Percentiles rank a stretch among this genome's conserved stretches.
These are phyloP conservation scores for Rhinopithecus roxellana DNA, from an alignment of 2,113 vertebrate species.

Conservation along the genomic window DNA sequence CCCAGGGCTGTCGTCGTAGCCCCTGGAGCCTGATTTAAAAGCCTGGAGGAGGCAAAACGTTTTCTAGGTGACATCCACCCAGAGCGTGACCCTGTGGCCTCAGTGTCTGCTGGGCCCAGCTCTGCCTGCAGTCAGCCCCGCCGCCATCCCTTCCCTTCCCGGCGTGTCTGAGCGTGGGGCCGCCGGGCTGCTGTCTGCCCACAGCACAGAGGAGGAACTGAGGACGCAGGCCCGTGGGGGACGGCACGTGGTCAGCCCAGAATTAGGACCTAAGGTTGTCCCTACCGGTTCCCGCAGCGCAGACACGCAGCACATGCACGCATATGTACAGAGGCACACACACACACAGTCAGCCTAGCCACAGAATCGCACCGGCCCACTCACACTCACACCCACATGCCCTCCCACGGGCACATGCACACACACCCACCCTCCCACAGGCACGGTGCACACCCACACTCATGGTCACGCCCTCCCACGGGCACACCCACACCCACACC, in stretches of 20 bases:
- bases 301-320: fast-evolving
- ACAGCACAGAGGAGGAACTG: background rate
- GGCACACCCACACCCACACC: no score
- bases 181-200: background rate
- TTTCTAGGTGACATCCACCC: background rate
- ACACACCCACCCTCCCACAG: background rate
- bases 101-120: background rate
- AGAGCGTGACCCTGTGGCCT: background rate
- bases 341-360: background rate
- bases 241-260: background rate
- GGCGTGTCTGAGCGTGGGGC: background rate
- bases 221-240: no score
- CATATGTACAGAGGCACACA: background rate
- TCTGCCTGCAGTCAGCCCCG: background rate
- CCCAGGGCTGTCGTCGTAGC: background rate
- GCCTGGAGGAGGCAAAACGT: background rate
- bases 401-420: fast-evolving
- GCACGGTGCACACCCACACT: no score
- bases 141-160: background rate
- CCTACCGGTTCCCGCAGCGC: background rate
- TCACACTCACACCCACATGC: no score
- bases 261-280: background rate
- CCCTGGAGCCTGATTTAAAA: background rate
- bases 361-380: background rate
- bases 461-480: background rate